phyloP scores from a whole-genome alignment of 1,140 invertebrate species.

The Tetramorium alpestre region DNA sequence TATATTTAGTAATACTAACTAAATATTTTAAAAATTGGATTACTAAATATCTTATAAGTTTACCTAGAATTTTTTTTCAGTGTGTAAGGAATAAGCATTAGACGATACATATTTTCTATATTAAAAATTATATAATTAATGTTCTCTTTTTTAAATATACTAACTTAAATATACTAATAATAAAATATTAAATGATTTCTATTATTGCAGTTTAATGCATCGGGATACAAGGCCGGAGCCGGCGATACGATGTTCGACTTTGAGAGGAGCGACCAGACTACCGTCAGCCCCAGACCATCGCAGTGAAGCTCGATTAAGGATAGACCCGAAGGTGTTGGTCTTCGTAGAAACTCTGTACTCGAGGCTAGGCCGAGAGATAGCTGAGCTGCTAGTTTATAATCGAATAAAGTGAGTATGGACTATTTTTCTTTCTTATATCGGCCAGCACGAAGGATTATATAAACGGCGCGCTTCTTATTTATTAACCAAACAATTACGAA shows the following conservation, averaged over 20 bases:
- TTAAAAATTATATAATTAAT: not conserved
- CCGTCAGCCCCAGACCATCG: slow-evolving; percentile 91
- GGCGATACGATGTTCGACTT: slow-evolving; percentile 91
- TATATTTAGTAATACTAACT: too few relatives aligned
- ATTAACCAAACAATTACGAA: slow-evolving; percentile 9
- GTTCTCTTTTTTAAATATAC: not conserved
- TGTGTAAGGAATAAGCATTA: not conserved
- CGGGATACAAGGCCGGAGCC: slow-evolving; percentile 91
- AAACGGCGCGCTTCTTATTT: not conserved
- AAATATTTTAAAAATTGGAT: too few relatives aligned
- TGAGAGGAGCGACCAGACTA: slow-evolving; percentile 87
- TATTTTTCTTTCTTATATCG: not conserved
- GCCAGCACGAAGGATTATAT: too few relatives aligned
- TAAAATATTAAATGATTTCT: slow-evolving; percentile 3
- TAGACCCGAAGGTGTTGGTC: slow-evolving; percentile 96
- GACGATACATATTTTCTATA: not conserved
- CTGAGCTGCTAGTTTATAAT: slow-evolving; percentile 96
- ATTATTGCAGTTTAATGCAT: slow-evolving; percentile 89
- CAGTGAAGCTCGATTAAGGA: slow-evolving; percentile 92
- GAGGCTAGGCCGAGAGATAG: slow-evolving; percentile 95
- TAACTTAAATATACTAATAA: too few relatives aligned
- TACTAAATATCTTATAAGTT: too few relatives aligned
- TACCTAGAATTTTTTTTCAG: too few relatives aligned
- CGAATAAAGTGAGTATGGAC: slow-evolving; percentile 93
- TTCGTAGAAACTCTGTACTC: slow-evolving; percentile 98